A percentile compares a stretch with the other conserved stretches of the same genome.
Evolutionary conservation across 2,888 invertebrate species (phyloP).

Genomic region (Drosophila acutilabella): DNA sequence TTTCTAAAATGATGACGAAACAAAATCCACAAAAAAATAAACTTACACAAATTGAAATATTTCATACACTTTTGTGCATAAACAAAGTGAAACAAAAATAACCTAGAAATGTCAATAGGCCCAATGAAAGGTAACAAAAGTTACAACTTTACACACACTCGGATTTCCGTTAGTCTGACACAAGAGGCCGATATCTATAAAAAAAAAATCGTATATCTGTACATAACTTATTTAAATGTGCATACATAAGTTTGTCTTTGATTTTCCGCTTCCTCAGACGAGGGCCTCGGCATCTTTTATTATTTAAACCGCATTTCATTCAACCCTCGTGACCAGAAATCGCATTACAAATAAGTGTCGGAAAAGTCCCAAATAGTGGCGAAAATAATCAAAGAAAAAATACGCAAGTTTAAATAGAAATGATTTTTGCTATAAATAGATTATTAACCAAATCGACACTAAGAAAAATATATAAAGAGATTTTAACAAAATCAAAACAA

Average conservation of each 20-base stretch:
- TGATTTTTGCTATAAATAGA: slow-evolving; percentile 68
- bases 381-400: slow-evolving; percentile 57
- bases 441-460: slow-evolving; percentile 25
- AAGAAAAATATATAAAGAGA: slow-evolving; percentile 23
- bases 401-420: slow-evolving; percentile 72
- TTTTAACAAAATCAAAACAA: slow-evolving; percentile 13
- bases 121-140: slow-evolving; percentile 52
- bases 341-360: slow-evolving; percentile 36
- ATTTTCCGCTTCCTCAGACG: slow-evolving; percentile 39
- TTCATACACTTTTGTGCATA: slow-evolving; percentile 1
- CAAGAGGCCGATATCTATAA: slow-evolving; percentile 43
- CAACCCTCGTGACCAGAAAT: slow-evolving; percentile 51
- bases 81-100: slow-evolving; percentile 38
- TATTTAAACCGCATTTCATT: slow-evolving; percentile 54
- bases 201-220: slow-evolving; percentile 24
- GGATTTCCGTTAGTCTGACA: slow-evolving; percentile 39
- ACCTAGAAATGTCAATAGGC: slow-evolving; percentile 76
- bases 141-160: slow-evolving; percentile 15
- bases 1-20: background rate
- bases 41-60: background rate
- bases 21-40: slow-evolving; percentile 6
- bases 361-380: slow-evolving; percentile 27
- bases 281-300: slow-evolving; percentile 24
- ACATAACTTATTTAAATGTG: slow-evolving; percentile 38
- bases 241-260: slow-evolving; percentile 21